These are phyloP conservation scores for Trichogramma dendrolimi DNA, from an alignment of 2,888 invertebrate species.

Conservation along the genomic window DNA sequence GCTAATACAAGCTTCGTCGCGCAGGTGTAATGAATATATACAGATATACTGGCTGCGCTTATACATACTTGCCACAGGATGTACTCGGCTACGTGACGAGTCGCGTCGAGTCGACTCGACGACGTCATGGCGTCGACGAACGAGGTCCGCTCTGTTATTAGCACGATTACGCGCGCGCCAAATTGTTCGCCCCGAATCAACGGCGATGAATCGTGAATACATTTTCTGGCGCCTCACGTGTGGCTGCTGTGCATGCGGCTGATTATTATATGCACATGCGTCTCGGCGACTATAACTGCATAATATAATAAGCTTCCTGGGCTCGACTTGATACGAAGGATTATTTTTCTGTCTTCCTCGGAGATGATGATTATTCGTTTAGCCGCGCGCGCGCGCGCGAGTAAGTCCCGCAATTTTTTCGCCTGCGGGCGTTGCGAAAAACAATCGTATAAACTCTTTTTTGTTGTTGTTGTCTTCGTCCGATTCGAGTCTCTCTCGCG, in stretches of 20 bases:
- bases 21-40: slow-evolving; percentile 2
- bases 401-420: too few species aligned
- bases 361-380: too few species aligned
- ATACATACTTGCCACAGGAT: background rate
- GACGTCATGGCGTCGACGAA: background rate
- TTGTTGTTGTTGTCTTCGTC: too few species aligned
- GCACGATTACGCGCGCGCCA: slow-evolving; percentile 32
- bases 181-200: slow-evolving; percentile 27
- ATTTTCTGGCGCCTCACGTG: slow-evolving; percentile 16
- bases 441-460: too few species aligned
- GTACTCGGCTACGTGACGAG: background rate
- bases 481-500: too few species aligned
- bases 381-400: too few species aligned
- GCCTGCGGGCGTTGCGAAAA: too few species aligned
- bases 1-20: background rate
- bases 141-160: slow-evolving; percentile 33
- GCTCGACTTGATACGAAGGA: too few species aligned
- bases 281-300: too few species aligned
- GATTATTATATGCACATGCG: too few species aligned
- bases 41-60: background rate
- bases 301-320: too few species aligned
- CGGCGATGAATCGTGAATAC: slow-evolving; percentile 23
- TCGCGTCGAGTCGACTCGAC: slow-evolving; percentile 14
- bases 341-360: too few species aligned
- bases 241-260: background rate